phyloP scores from a whole-genome alignment of 1,140 invertebrate genomes.

The Heliconius himera region DNA sequence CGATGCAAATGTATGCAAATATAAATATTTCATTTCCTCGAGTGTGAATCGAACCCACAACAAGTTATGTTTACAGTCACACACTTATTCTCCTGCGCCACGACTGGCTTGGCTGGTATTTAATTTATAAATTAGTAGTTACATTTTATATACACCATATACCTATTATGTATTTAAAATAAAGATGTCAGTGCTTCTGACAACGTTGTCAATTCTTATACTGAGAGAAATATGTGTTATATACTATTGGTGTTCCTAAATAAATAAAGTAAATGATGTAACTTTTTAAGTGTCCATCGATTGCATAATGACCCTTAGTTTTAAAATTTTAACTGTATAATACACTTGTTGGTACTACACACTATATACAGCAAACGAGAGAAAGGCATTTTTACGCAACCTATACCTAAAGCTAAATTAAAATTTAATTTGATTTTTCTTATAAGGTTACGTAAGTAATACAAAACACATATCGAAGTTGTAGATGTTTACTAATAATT shows the following conservation, averaged over 20 bases:
- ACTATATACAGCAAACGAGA: slow-evolving; percentile 27
- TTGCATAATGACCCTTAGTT: slow-evolving; percentile 42
- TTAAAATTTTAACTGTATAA: slow-evolving; percentile 36
- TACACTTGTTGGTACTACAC: background rate
- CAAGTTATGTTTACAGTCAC: too few relatives aligned
- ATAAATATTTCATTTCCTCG: too few relatives aligned
- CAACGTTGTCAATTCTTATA: background rate
- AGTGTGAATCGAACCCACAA: too few relatives aligned
- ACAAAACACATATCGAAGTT: background rate
- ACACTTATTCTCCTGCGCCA: too few relatives aligned
- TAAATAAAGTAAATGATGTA: slow-evolving; percentile 10
- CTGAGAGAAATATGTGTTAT: too few relatives aligned
- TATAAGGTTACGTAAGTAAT: background rate
- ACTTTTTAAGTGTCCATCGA: slow-evolving; percentile 26
- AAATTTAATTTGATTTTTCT: slow-evolving; percentile 9
- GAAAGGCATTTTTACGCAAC: slow-evolving; percentile 47
- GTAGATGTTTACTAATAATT: background rate
- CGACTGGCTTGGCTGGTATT: too few relatives aligned
- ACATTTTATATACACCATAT: too few relatives aligned
- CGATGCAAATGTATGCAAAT: too few relatives aligned
- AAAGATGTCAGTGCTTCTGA: background rate
- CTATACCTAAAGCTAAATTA: background rate
- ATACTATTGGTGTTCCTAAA: background rate
- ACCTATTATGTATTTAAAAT: too few relatives aligned
- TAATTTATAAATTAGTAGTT: too few relatives aligned